Conservation (phyloP, 2,888 invertebrate genomes). For the Aleiodes testaceus region DNA sequence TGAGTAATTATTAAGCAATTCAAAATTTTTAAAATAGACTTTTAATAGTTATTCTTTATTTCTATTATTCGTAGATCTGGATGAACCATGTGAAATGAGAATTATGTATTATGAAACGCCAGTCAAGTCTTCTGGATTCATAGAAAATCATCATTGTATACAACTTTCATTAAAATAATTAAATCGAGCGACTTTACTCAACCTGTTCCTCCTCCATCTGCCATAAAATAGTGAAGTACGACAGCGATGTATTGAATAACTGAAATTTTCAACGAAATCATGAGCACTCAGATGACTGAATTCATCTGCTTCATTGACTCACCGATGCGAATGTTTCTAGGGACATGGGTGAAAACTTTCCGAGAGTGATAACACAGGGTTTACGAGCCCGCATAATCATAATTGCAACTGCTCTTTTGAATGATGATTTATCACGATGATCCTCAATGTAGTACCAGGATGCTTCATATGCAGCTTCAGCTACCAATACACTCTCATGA, state of each 20-base stretch:
- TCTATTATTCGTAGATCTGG: too few relatives aligned
- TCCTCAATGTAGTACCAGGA: slow-evolving; percentile 53
- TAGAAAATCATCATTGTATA: not conserved
- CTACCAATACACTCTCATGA: slow-evolving; percentile 51
- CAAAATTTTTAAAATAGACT: too few relatives aligned
- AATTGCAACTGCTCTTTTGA: slow-evolving; percentile 48
- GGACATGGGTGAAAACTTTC: slow-evolving; percentile 55
- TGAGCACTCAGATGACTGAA: not conserved
- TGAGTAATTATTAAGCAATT: too few relatives aligned
- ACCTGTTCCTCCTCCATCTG: slow-evolving; percentile 41
- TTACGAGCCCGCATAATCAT: slow-evolving; percentile 54
- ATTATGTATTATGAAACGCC: too few relatives aligned
- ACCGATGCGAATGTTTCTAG: slow-evolving; percentile 55
- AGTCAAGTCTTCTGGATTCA: too few relatives aligned
- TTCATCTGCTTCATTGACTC: slow-evolving; percentile 13
- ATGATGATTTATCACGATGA: slow-evolving; percentile 45
- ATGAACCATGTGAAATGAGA: too few relatives aligned
- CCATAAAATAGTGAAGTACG: slow-evolving; percentile 48
- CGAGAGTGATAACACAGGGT: slow-evolving; percentile 54
- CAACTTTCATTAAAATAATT: not conserved
- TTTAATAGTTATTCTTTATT: too few relatives aligned
- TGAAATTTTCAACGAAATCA: slow-evolving; percentile 25
- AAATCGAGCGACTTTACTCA: not conserved
- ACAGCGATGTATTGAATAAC: slow-evolving; percentile 47
- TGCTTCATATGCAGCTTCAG: slow-evolving; percentile 52